A percentile compares a stretch with the other conserved stretches of the same genome.
Evolutionary conservation across 2,113 vertebrate species (phyloP).

Genomic region (Acrocephalus kingi): DNA sequence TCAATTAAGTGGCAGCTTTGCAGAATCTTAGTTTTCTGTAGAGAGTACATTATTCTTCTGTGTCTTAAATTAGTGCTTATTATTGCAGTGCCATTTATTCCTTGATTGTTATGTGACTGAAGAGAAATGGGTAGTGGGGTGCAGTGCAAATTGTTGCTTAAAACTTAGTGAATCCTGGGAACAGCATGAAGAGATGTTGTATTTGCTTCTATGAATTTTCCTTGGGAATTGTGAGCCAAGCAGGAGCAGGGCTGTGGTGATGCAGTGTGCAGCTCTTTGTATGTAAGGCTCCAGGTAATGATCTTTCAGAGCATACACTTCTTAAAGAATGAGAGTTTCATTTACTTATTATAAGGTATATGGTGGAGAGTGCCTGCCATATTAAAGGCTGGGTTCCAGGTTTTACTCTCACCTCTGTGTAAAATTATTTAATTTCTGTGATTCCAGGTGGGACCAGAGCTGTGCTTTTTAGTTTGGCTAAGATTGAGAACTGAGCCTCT

Average conservation of each 20-base stretch:
- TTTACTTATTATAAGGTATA: not conserved
- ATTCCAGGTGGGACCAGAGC: not conserved
- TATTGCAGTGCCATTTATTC: slow-evolving; percentile 44
- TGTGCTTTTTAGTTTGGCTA: not conserved
- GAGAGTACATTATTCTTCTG: not conserved
- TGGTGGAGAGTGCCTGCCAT: not conserved
- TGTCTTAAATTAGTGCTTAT: slow-evolving; percentile 32
- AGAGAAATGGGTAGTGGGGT: not conserved
- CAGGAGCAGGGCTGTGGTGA: not conserved
- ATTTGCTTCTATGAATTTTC: slow-evolving; percentile 10
- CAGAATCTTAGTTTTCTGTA: slow-evolving; percentile 39
- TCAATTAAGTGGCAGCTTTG: not conserved
- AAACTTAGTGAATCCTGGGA: not conserved
- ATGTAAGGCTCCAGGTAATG: not conserved
- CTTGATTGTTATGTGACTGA: slow-evolving; percentile 40
- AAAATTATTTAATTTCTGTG: not conserved
- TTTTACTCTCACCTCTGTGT: not conserved
- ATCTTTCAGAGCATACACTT: not conserved
- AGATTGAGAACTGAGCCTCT: not conserved
- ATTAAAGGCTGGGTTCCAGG: not conserved
- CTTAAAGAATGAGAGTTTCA: not conserved
- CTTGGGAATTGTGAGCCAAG: not conserved
- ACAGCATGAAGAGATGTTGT: not conserved
- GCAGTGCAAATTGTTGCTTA: slow-evolving; percentile 20
- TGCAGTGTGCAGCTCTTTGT: not conserved